phyloP scores from a whole-genome alignment of 2,888 invertebrate species.

The Drosophila prolongata region DNA sequence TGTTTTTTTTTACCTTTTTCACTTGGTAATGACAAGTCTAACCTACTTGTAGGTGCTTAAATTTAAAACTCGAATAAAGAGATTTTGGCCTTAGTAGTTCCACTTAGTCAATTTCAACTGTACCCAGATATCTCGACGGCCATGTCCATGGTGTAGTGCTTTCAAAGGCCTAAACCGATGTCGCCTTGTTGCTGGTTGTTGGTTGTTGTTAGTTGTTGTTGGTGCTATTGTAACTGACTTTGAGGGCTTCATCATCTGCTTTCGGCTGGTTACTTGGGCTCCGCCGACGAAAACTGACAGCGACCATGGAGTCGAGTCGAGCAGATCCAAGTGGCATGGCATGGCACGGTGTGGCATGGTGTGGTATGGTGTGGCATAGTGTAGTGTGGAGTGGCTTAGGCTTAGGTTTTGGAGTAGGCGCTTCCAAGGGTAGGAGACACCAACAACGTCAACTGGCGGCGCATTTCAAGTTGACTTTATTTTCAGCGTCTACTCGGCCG shows the following conservation, averaged over 20 bases:
- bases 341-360: slow-evolving; percentile 9
- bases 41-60: no score
- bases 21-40: no score
- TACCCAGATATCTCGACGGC: slow-evolving; percentile 23
- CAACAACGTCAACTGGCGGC: slow-evolving; percentile 62
- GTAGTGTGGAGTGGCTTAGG: slow-evolving; percentile 71
- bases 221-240: slow-evolving; percentile 74
- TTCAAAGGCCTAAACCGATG: slow-evolving; percentile 83
- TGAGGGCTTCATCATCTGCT: slow-evolving; percentile 83
- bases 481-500: slow-evolving; percentile 57
- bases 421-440: slow-evolving; percentile 72
- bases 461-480: slow-evolving; percentile 80
- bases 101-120: neutral
- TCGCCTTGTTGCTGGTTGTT: slow-evolving; percentile 54
- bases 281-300: slow-evolving; percentile 72
- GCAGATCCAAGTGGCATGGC: slow-evolving; percentile 24
- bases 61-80: no score
- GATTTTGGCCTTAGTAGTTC: neutral
- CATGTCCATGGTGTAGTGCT: slow-evolving; percentile 56
- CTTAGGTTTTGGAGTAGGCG: slow-evolving; percentile 76
- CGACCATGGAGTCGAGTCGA: slow-evolving; percentile 59
- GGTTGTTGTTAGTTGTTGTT: slow-evolving; percentile 29
- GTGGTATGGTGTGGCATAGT: neutral
- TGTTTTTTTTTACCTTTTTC: no score
- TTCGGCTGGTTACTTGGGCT: slow-evolving; percentile 70